phyloP scores from a whole-genome alignment of 2,888 invertebrate genomes.

The Proisotoma minuta region DNA sequence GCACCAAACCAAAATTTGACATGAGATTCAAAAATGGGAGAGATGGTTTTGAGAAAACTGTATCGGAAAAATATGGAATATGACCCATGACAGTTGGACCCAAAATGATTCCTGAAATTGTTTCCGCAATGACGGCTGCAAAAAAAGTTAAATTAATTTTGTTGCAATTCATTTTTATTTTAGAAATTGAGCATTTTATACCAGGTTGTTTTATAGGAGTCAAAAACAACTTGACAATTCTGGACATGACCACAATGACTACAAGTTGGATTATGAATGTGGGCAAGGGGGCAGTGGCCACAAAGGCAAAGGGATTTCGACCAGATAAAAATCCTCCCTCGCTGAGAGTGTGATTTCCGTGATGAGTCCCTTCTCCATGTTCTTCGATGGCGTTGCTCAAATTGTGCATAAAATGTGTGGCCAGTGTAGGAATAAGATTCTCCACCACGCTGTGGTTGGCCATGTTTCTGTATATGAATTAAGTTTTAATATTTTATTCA shows the following conservation, averaged over 20 bases:
- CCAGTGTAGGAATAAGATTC: not conserved
- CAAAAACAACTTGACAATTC: constrained; percentile 29
- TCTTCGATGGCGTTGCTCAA: not conserved
- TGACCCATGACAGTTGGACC: constrained; percentile 32
- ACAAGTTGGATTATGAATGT: constrained; percentile 36
- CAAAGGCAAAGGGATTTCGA: constrained; percentile 30
- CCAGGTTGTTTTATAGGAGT: constrained; percentile 35
- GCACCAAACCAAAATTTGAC: constrained; percentile 38
- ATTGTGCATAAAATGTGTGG: too few species aligned
- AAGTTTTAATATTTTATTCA: too few species aligned
- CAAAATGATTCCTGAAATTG: constrained; percentile 33
- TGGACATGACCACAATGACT: constrained; percentile 32
- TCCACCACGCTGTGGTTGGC: not conserved
- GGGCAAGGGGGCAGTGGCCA: constrained; percentile 17
- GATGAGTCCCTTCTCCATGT: too few species aligned
- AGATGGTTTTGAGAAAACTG: constrained; percentile 27
- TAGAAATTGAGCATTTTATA: not conserved
- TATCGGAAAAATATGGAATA: constrained; percentile 22
- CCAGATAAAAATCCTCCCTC: constrained; percentile 37
- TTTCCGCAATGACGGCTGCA: constrained; percentile 37
- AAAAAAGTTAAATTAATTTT: constrained; percentile 1
- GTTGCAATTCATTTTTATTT: not conserved
- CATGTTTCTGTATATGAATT: not conserved
- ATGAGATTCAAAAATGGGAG: constrained; percentile 35
- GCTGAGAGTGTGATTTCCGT: not conserved